Conservation (phyloP, 2,888 invertebrate species). For the Erannis defoliaria region DNA sequence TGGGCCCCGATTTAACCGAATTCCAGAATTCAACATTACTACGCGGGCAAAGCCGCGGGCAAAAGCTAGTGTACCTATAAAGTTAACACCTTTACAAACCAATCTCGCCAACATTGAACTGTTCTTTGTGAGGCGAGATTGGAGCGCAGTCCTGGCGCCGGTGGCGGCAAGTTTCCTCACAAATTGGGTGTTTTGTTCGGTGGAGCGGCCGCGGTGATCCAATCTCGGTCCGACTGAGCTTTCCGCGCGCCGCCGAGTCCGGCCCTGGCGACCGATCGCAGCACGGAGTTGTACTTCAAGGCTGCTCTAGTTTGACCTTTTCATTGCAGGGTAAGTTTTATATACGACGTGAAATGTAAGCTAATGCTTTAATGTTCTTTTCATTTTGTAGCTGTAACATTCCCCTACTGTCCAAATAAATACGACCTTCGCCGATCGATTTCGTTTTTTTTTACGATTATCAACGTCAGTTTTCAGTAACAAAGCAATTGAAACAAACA, state of each 20-base stretch:
- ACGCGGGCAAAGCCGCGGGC: too few species aligned
- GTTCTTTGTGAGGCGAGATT: slow-evolving; percentile 31
- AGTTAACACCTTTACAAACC: background rate
- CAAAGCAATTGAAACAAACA: too few species aligned
- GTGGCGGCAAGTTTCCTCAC: slow-evolving; percentile 59
- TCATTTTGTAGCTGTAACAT: background rate
- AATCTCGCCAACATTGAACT: slow-evolving; percentile 13
- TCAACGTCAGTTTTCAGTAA: too few species aligned
- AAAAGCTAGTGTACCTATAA: background rate
- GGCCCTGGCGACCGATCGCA: slow-evolving; percentile 3
- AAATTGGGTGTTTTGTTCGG: slow-evolving; percentile 73
- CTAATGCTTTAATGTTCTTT: background rate
- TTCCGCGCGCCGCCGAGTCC: slow-evolving; percentile 19
- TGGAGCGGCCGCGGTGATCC: slow-evolving; percentile 54
- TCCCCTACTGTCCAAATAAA: too few species aligned
- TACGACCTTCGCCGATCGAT: too few species aligned
- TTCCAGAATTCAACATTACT: too few species aligned
- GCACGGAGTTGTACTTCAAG: background rate
- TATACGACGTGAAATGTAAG: background rate
- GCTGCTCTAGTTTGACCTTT: slow-evolving; percentile 14
- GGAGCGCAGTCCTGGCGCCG: slow-evolving; percentile 48
- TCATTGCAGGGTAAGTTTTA: slow-evolving; percentile 1
- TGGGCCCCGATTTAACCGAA: too few species aligned
- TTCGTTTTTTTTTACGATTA: too few species aligned
- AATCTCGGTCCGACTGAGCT: slow-evolving; percentile 47